Evolutionary conservation across 2,113 vertebrate species (phyloP).

Genomic region (Oreochromis spilurus): DNA sequence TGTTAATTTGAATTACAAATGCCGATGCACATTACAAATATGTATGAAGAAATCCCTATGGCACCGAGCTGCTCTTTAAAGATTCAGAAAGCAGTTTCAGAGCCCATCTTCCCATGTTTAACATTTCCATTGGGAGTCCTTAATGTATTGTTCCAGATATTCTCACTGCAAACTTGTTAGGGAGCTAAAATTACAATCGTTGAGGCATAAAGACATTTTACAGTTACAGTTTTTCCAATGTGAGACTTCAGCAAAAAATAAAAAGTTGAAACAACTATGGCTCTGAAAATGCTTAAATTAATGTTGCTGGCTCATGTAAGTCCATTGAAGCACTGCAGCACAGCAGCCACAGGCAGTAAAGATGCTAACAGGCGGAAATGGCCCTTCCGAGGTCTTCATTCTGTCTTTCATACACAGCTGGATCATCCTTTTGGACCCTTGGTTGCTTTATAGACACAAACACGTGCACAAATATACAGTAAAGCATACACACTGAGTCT

Average conservation of each 20-base stretch:
- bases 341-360: conserved; percentile 5
- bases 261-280: neutral
- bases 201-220: conserved; percentile 46
- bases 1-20: conserved; percentile 64
- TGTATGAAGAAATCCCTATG: conserved; percentile 39
- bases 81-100: conserved; percentile 50
- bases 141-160: conserved; percentile 56
- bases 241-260: conserved; percentile 32
- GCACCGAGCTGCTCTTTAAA: conserved; percentile 43
- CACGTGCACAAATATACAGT: conserved; percentile 4
- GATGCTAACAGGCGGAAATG: conserved; percentile 15
- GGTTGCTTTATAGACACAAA: conserved; percentile 12
- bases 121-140: no score
- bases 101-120: conserved; percentile 43
- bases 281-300: neutral
- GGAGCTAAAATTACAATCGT: conserved; percentile 33
- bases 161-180: conserved; percentile 53
- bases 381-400: conserved; percentile 43
- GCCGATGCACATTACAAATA: conserved; percentile 39
- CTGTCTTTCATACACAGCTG: conserved; percentile 42
- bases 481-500: conserved; percentile 12
- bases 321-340: neutral
- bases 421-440: conserved; percentile 60
- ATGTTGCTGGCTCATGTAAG: conserved; percentile 8
- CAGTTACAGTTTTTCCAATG: conserved; percentile 32